A percentile compares a stretch with the other conserved stretches of the same genome.
phyloP scores from a whole-genome alignment of 2,113 vertebrate genomes.

The Pimephales promelas region DNA sequence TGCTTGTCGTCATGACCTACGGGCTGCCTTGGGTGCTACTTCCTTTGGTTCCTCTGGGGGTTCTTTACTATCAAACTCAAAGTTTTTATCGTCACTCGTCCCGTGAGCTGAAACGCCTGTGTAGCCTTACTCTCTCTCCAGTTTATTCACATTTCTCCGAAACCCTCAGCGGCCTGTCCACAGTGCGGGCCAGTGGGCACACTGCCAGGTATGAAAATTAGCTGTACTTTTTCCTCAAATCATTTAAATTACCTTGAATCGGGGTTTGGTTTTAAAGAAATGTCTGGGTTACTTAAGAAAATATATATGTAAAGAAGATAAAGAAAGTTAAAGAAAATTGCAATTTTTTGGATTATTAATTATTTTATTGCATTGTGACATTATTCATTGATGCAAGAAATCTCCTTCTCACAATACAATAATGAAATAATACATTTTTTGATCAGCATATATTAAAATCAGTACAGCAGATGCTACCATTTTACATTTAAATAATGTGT shows the following conservation, averaged over 20 bases:
- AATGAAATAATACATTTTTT: no score
- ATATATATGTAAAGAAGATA: no score
- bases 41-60: constrained; percentile 79
- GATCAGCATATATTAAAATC: no score
- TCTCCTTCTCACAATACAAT: no score
- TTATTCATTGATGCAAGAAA: no score
- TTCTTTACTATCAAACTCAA: constrained; percentile 84
- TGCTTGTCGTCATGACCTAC: constrained; percentile 84
- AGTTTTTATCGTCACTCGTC: constrained; percentile 86
- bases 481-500: no score
- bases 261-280: not conserved
- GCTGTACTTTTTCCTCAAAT: not conserved
- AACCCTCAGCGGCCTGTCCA: constrained; percentile 86
- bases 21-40: constrained; percentile 89
- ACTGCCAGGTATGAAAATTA: constrained; percentile 76
- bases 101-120: constrained; percentile 90
- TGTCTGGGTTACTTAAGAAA: not conserved
- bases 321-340: no score
- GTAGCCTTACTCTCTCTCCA: constrained; percentile 89
- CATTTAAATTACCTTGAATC: not conserved
- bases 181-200: constrained; percentile 83
- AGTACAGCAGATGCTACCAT: no score
- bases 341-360: not conserved
- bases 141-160: constrained; percentile 95
- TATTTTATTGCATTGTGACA: not conserved